Conservation (phyloP, 2,113 vertebrate genomes). For the Cryptotis parvus region DNA sequence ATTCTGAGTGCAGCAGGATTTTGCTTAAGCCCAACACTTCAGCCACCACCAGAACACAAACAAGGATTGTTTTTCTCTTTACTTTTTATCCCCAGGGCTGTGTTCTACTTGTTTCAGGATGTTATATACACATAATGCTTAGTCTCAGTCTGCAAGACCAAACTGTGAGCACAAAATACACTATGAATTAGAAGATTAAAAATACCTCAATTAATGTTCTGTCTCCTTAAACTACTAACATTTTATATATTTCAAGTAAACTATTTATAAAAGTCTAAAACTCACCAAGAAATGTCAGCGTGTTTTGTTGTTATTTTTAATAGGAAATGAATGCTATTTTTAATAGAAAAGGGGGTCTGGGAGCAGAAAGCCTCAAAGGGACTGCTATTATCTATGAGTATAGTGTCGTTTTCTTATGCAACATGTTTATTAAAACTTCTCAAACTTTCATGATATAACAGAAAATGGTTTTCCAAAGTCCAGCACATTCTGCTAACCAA, state of each 20-base stretch:
- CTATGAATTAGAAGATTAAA: not conserved
- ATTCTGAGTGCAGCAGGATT: constrained; percentile 31
- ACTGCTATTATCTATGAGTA: not conserved
- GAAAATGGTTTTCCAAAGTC: not conserved
- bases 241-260: constrained; percentile 43
- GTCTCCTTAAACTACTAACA: not conserved
- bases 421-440: not conserved
- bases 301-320: constrained; percentile 22
- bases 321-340: constrained; percentile 23
- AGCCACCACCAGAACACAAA: not conserved
- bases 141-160: not conserved
- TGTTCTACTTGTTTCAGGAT: not conserved
- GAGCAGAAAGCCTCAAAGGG: not conserved
- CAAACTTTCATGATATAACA: not conserved
- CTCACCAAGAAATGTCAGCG: not conserved
- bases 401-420: not conserved
- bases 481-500: not conserved
- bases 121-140: not conserved
- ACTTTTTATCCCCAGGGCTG: not conserved
- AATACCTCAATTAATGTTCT: not conserved
- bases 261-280: constrained; percentile 39
- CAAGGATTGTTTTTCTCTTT: not conserved
- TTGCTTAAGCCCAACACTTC: not conserved
- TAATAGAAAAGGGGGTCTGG: not conserved
- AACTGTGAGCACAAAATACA: not conserved